Base-by-base conservation (phyloP, 2,113 vertebrate species). In the Corvus moneduloides region DNA sequence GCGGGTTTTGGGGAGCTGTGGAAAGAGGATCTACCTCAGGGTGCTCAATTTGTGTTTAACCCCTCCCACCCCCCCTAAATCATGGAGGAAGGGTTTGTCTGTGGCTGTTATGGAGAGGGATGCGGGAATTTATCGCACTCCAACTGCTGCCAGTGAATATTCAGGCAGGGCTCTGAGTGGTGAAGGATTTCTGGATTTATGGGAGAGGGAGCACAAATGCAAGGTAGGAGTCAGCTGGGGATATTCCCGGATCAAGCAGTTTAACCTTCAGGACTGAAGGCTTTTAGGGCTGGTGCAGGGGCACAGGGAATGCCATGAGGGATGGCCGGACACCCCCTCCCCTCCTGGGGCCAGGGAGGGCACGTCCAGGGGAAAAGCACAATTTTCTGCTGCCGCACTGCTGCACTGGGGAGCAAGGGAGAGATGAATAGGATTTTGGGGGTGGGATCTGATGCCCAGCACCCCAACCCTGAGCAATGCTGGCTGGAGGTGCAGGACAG, bases 141-240 rank as follows among this genome's bases (percentile, higher is more conserved):
- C 0, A 2, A 13, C 21, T 55, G 89, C 66, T 87, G 93, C 84
- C 12, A 46, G 92, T 48, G 93, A 91, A 90, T 67, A 35, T 18
- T 61, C 49, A 63, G 76, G 20, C 3, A 24, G 39, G 74, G 88
- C 90, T 92, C 61, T 1, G 41, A 52, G 90, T 3, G 0, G 24
- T 6, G 90, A 63, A 79, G 69, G 92, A 62, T 91, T 59, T 59
- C 72, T 87, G 67, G 75, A 56, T 95, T 97, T 93, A 84, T 94
- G 5, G 7, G 19, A 49, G 92, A 80, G 67, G 90, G 76, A 88
- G 78, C 6, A 37, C 48, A 93, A 90, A 76, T 3, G 7, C 19
- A n/a, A 81, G 46, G 84, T 77, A 94, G 86, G 43, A 96, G 20
- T 16, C 0, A 2, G 55, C 66, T 71, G 56, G 55, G 78, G 51